These are phyloP conservation scores for Holacanthus passer DNA, from an alignment of 2,113 vertebrate genomes.

Conservation along the genomic window DNA sequence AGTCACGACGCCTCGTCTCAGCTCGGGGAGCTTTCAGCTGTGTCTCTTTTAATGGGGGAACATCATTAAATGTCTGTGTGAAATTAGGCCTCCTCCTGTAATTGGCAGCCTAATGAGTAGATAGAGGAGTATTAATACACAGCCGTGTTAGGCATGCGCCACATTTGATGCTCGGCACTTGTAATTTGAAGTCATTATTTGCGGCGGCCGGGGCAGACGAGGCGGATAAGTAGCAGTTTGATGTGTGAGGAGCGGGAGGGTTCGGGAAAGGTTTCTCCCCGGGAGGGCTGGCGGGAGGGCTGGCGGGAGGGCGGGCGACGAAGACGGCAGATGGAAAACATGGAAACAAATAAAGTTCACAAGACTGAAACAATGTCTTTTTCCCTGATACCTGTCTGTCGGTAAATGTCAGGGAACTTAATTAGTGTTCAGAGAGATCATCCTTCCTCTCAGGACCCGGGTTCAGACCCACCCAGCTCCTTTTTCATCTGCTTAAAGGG, in stretches of 20 bases:
- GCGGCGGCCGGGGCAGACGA: not conserved
- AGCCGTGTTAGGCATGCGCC: not conserved
- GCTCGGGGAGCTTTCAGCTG: not conserved
- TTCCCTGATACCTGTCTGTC: conserved; percentile 7
- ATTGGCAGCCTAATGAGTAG: conserved; percentile 42
- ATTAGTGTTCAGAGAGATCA: conserved; percentile 17
- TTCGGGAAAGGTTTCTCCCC: conserved; percentile 6
- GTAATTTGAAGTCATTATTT: conserved; percentile 12
- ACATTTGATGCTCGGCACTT: not conserved
- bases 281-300: not conserved
- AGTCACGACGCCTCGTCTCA: too few relatives aligned
- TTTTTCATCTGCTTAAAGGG: conserved; percentile 20
- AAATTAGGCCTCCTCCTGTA: conserved; percentile 43
- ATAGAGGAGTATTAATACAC: conserved; percentile 13
- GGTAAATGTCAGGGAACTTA: conserved; percentile 28
- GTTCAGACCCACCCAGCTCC: not conserved
- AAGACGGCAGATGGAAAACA: not conserved
- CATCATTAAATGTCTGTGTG: conserved; percentile 35
- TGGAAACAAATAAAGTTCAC: conserved; percentile 21
- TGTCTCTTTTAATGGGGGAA: conserved; percentile 9
- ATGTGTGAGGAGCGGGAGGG: not conserved
- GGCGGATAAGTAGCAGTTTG: conserved; percentile 13
- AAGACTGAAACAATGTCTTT: not conserved
- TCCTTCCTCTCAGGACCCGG: not conserved
- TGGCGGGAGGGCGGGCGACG: not conserved